phyloP scores from a whole-genome alignment of 1,140 invertebrate species.

The Cherax destructor region DNA sequence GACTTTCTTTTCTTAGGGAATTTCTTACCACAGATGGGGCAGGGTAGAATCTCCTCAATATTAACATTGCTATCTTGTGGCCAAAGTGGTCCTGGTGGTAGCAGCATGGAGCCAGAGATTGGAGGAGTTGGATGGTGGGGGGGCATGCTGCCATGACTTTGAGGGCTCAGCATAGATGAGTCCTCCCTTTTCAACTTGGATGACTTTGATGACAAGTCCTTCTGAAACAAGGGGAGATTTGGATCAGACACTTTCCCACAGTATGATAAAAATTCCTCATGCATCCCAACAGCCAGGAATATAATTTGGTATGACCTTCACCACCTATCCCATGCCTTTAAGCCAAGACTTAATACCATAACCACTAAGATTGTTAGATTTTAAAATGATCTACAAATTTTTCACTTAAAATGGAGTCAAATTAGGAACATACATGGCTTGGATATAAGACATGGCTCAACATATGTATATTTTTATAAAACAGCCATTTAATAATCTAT shows the following conservation, averaged over 20 bases:
- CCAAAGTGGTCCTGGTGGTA: slow-evolving; percentile 69
- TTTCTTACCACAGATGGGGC: slow-evolving; percentile 71
- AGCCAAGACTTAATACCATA: background rate
- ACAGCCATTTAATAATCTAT: background rate
- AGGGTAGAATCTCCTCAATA: slow-evolving; percentile 69
- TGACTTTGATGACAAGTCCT: slow-evolving; percentile 72
- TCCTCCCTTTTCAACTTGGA: slow-evolving; percentile 64
- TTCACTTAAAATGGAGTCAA: background rate
- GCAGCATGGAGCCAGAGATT: slow-evolving; percentile 53
- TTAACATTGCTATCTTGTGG: slow-evolving; percentile 68
- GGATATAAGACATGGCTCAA: background rate
- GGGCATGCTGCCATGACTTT: slow-evolving; percentile 50
- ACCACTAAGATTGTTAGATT: background rate
- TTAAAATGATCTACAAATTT: background rate
- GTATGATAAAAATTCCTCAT: slow-evolving; percentile 19
- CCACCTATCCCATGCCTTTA: background rate
- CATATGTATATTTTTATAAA: background rate
- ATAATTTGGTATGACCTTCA: background rate
- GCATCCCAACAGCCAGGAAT: slow-evolving; percentile 26
- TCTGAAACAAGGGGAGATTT: slow-evolving; percentile 72
- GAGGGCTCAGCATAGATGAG: slow-evolving; percentile 65
- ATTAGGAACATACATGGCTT: background rate
- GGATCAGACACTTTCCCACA: slow-evolving; percentile 66
- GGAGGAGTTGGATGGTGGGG: slow-evolving; percentile 27
- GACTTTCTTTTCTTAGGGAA: slow-evolving; percentile 78